Evolutionary conservation across 1,140 invertebrate genomes (phyloP), one percentile per base, ranked within the genome.

Genomic region (Drosophila suzukii): DNA sequence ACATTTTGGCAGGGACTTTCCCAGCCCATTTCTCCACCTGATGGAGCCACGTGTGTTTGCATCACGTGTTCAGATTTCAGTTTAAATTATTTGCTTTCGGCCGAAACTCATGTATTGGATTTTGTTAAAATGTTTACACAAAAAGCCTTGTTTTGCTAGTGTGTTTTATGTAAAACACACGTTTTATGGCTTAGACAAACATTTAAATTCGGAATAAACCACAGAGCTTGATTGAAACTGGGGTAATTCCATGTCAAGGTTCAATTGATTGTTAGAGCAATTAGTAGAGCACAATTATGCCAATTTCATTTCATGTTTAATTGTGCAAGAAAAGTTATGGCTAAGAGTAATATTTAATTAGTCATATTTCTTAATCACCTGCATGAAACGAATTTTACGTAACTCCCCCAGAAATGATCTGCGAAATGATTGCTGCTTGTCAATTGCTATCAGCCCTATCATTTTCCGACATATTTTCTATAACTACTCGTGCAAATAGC

Each of bases 81-180:
- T 27, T 58, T 49, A 56, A 41, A 71, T 71, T 41, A 72, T 72
- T 72, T 71, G 54, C 39, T 70, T 41, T 43, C 27, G 36, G 66
- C 58, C 66, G 68, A 72, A 71, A 58, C 36, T 41, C 44, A 2
- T 50, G 65, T 58, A 58, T 58, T 71, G 68, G 66, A 71, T 71
- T 57, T 20, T 58, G 51, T 71, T 57, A 71, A 71, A 71, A 49
- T 70, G 67, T 71, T 71, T 24, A 50, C 66, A 57, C 53, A 71
- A 49, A 43, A 24, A 10, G 32, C n/a, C 36, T 27, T 13, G 10
- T 47, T 46, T 67, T 47, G 32, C 41, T 17, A 43, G 47, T 10
- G 20, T 39, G 43, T 50, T 74, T 39, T 30, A 61, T 51, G 67
- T 20, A 34, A 38, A 59, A 72, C 47, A 46, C 32, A 46, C 32